phyloP scores from a whole-genome alignment of 2,888 invertebrate genomes.

The Mellilla xanthometata region DNA sequence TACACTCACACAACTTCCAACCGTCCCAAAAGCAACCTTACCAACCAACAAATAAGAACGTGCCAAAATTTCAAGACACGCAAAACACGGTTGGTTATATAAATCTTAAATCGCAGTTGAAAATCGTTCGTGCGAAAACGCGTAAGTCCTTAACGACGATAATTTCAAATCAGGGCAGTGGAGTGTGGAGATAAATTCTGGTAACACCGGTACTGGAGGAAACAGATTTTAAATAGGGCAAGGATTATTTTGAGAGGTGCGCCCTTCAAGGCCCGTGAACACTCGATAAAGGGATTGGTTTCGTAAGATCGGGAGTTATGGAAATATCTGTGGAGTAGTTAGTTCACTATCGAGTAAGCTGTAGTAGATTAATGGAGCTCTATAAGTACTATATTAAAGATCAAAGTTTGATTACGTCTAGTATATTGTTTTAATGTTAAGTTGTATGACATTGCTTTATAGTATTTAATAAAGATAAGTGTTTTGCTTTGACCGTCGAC shows the following conservation, averaged over 20 bases:
- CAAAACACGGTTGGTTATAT: conserved; percentile 43
- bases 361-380: too few relatives aligned
- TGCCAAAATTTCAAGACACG: conserved; percentile 7
- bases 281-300: conserved; percentile 8
- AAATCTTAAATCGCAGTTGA: conserved; percentile 63
- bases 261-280: conserved; percentile 2
- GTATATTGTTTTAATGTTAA: too few relatives aligned
- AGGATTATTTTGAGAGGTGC: conserved; percentile 22
- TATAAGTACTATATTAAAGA: too few relatives aligned
- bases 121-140: conserved; percentile 60
- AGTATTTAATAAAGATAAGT: too few relatives aligned
- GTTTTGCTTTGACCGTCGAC: too few relatives aligned
- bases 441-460: too few relatives aligned
- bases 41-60: neutral
- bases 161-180: conserved; percentile 62
- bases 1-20: conserved; percentile 17
- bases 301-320: conserved; percentile 7
- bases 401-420: too few relatives aligned
- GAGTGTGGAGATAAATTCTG: conserved; percentile 62
- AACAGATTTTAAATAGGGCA: conserved; percentile 66
- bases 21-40: conserved; percentile 24
- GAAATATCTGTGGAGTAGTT: too few relatives aligned
- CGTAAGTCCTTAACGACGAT: conserved; percentile 67
- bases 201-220: conserved; percentile 42
- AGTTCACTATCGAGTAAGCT: too few relatives aligned